Evolutionary conservation across 2,888 invertebrate genomes (phyloP), one percentile per base, ranked within the genome.

Genomic region (Andrena marginata): DNA sequence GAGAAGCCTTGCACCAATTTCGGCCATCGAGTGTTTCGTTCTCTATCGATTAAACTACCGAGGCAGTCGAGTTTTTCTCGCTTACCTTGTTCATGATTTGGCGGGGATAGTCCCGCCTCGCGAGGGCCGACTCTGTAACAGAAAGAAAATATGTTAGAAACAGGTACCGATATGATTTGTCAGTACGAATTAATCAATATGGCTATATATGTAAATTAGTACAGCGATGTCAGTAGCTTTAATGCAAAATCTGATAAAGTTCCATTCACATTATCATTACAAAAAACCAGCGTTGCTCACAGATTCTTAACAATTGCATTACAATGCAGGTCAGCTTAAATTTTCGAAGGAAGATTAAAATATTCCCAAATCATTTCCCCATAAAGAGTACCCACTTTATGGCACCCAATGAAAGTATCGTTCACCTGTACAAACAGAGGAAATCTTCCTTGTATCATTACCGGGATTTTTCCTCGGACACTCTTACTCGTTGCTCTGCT

Each of bases 51-150:
- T 48, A 60, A 73, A 64, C 42, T 3, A 49, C 10, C 29, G 13
- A 29, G 23, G 13, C 8, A 62, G 20, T 16, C 23, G 20, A 10
- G 33, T 73, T 29, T 26, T 33, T 49, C 2, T 13, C 23, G 62
- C 92, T 91, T 92, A 94, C 94, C 94, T 94, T 94, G 91, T 92
- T 94, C 94, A 94, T 94, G 91, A 93, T 94, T 93, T 93, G 94
- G 91, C 93, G 93, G 93, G 93, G 92, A 91, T 89, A 91, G 86
- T 93, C 94, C 93, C 93, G 93, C 91, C 94, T 90, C 84, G 89
- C 87, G 78, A 90, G 90, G 89, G 92, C 90, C 90, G 92, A 92
- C 92, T 93, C 94, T 94, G 93, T 16, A 94, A 94, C 89, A 91
- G 65, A 84, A 87, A 87, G 82, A 82, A 76, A 8, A 20, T 20